A percentile compares a stretch with the other conserved stretches of the same genome.
Evolutionary conservation across 1,140 invertebrate species (phyloP).

Genomic region (Bombus huntii): DNA sequence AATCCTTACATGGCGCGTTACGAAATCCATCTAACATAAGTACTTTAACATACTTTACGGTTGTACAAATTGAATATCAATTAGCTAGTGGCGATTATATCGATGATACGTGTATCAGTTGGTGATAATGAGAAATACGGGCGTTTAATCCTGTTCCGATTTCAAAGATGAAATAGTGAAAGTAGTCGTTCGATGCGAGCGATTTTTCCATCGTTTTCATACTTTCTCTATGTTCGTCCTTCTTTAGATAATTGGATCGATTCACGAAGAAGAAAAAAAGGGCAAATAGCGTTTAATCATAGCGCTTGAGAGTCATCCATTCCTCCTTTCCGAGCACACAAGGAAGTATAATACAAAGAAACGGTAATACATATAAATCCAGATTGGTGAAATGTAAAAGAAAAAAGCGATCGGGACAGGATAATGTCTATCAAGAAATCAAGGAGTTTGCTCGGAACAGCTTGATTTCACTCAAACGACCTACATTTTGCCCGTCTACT

Average conservation of each 20-base stretch:
- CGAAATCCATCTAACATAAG: not conserved
- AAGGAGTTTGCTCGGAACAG: not conserved
- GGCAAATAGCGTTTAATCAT: not conserved
- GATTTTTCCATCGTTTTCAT: conserved; percentile 36
- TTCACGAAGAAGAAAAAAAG: not conserved
- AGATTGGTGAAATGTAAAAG: not conserved
- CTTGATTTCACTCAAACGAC: conserved; percentile 35
- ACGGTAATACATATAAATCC: not conserved
- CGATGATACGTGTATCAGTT: not conserved
- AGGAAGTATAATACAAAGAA: not conserved
- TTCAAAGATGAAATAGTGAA: conserved; percentile 46
- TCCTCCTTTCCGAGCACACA: too few relatives aligned
- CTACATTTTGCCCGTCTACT: conserved; percentile 1
- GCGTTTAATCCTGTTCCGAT: conserved; percentile 7
- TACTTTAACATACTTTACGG: too few relatives aligned
- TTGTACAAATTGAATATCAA: too few relatives aligned
- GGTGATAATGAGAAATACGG: not conserved
- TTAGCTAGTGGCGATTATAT: not conserved
- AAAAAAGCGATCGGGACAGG: not conserved
- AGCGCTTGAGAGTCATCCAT: not conserved
- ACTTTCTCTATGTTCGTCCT: conserved; percentile 35
- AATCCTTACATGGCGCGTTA: conserved; percentile 20
- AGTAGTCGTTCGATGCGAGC: conserved; percentile 29
- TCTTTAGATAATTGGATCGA: conserved; percentile 11
- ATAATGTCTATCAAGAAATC: not conserved